A percentile compares a stretch with the other conserved stretches of the same genome.
Evolutionary conservation across 2,113 vertebrate genomes (phyloP).

Genomic region (Dipodomys ordii): DNA sequence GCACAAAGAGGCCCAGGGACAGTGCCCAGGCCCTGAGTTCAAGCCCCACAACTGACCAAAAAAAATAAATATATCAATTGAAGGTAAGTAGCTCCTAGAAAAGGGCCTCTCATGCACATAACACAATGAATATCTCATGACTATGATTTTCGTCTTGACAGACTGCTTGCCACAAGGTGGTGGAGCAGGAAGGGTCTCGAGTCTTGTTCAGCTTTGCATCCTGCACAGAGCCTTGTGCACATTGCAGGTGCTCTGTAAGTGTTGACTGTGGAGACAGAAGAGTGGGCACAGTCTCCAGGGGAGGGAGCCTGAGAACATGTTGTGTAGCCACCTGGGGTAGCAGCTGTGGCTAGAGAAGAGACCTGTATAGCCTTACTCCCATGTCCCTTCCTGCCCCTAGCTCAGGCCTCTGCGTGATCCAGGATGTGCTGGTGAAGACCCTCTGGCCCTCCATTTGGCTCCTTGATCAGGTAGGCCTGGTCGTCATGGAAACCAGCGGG

Average conservation of each 20-base stretch:
- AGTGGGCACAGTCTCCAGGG: too few relatives aligned
- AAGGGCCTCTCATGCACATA: not conserved
- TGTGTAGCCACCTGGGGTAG: not conserved
- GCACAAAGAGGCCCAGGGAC: too few relatives aligned
- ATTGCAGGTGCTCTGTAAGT: not conserved
- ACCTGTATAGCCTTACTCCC: too few relatives aligned
- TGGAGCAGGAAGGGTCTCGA: not conserved
- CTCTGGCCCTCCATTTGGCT: not conserved
- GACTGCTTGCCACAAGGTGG: not conserved
- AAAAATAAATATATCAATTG: too few relatives aligned
- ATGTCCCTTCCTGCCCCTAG: not conserved
- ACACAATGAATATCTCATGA: not conserved
- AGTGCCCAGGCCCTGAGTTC: too few relatives aligned
- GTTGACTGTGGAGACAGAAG: not conserved
- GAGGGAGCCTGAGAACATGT: accelerated
- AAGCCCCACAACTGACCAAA: too few relatives aligned
- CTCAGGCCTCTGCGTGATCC: not conserved
- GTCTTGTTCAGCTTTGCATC: not conserved
- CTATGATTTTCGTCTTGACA: not conserved
- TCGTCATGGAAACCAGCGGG: slow-evolving; percentile 76
- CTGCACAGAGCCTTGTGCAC: not conserved
- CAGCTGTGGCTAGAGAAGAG: not conserved
- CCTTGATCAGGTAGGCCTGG: slow-evolving; percentile 18
- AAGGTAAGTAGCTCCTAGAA: not conserved
- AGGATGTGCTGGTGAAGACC: not conserved